phyloP scores from a whole-genome alignment of 1,140 invertebrate species.

The Apis laboriosa region DNA sequence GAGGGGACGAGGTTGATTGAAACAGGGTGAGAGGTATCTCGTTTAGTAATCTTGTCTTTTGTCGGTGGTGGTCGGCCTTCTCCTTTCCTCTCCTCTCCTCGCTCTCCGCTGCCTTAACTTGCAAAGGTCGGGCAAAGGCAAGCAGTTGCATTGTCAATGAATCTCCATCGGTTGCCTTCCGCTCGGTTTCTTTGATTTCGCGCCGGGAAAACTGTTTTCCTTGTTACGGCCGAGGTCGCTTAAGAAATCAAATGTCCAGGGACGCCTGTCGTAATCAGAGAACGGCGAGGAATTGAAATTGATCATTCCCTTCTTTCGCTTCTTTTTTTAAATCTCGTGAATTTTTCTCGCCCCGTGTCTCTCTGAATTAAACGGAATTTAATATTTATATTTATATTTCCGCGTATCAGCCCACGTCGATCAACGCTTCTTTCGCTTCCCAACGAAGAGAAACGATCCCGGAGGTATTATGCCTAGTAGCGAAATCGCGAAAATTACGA shows the following conservation, averaged over 20 bases:
- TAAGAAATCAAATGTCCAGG: conserved; percentile 3
- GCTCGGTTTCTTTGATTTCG: conserved; percentile 24
- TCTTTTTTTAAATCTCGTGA: background rate
- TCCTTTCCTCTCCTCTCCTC: conserved; percentile 3
- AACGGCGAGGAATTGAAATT: conserved; percentile 18
- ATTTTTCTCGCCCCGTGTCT: background rate
- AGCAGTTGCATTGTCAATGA: conserved; percentile 36
- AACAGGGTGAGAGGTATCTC: conserved; percentile 63
- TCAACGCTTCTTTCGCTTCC: background rate
- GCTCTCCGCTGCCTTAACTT: conserved; percentile 17
- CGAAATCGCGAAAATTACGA: background rate
- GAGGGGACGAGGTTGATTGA: conserved; percentile 52
- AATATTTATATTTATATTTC: too few species aligned
- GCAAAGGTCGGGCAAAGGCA: conserved; percentile 20
- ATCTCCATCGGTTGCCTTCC: conserved; percentile 16
- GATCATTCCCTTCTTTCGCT: background rate
- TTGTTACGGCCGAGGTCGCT: background rate
- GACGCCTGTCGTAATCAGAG: background rate
- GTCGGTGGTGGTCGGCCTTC: conserved; percentile 30
- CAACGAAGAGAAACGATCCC: conserved; percentile 43
- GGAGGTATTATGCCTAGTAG: background rate
- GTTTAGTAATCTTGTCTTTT: conserved; percentile 60
- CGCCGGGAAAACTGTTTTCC: conserved; percentile 14
- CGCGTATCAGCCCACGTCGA: conserved; percentile 2
- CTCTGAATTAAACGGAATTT: conserved; percentile 26